Evolutionary conservation across 1,140 invertebrate genomes (phyloP).

Genomic region (Trichoplusia ni): DNA sequence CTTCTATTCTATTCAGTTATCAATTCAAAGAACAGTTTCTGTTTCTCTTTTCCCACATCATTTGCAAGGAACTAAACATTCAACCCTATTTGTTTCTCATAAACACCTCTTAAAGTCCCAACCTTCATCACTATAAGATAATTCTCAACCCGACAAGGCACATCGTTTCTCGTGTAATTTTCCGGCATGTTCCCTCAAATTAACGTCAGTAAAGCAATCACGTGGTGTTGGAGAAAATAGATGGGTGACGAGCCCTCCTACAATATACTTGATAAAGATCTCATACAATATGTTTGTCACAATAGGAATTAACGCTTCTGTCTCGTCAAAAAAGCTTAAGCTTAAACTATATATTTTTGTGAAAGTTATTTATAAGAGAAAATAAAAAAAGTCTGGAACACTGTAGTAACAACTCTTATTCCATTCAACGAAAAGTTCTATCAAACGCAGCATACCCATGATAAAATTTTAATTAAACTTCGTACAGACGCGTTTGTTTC

Average conservation of each 20-base stretch:
- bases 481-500: neutral
- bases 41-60: too few relatives aligned
- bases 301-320: too few relatives aligned
- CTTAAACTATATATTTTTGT: too few relatives aligned
- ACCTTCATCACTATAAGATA: neutral
- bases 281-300: too few relatives aligned
- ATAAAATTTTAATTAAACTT: constrained; percentile 24
- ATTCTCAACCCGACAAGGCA: neutral
- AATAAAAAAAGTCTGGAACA: neutral
- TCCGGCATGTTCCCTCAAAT: constrained; percentile 20
- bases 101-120: too few relatives aligned
- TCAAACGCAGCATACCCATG: neutral
- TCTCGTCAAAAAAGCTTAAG: too few relatives aligned
- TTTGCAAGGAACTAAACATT: too few relatives aligned
- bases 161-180: constrained; percentile 7
- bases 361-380: too few relatives aligned
- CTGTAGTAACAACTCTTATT: neutral
- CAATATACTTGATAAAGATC: constrained; percentile 5
- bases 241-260: constrained; percentile 1
- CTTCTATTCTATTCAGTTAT: too few relatives aligned
- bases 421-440: neutral
- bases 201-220: neutral
- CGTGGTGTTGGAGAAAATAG: constrained; percentile 16
- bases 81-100: too few relatives aligned
- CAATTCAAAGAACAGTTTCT: too few relatives aligned